Evolutionary conservation across 2,113 vertebrate species (phyloP).

Genomic region (Leptobrachium leishanense): DNA sequence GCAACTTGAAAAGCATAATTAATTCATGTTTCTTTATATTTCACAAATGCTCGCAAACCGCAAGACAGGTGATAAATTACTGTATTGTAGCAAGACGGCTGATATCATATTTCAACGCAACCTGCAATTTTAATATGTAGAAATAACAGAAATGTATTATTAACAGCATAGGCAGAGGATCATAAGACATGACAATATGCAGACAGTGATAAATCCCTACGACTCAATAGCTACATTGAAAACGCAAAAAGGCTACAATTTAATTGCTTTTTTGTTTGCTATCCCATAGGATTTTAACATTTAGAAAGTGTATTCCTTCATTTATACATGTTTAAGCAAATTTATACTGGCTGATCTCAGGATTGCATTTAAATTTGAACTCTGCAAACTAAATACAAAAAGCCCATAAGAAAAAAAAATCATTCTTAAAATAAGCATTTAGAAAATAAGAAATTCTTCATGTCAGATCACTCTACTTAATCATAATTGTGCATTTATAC

Average conservation of each 20-base stretch:
- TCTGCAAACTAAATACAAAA: too few species aligned
- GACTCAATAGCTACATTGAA: not conserved
- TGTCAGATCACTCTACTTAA: too few species aligned
- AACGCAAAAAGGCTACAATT: conserved; percentile 1
- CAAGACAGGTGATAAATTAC: conserved; percentile 16
- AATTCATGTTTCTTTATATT: conserved; percentile 30
- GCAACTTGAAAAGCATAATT: conserved; percentile 10
- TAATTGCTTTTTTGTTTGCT: conserved; percentile 13
- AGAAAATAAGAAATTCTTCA: too few species aligned
- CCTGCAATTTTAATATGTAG: conserved; percentile 24
- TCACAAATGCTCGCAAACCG: conserved; percentile 5
- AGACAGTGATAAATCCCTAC: conserved; percentile 16
- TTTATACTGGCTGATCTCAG: not conserved
- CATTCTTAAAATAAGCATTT: too few species aligned
- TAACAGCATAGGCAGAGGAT: not conserved
- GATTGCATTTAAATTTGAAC: not conserved
- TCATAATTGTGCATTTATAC: too few species aligned
- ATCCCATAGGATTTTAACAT: conserved; percentile 5
- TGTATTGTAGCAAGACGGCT: not conserved
- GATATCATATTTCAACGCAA: conserved; percentile 30
- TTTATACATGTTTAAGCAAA: conserved; percentile 11
- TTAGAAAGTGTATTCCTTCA: not conserved
- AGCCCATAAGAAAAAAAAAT: too few species aligned
- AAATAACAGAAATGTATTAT: conserved; percentile 31
- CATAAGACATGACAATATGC: conserved; percentile 1